Evolutionary conservation across 2,797 vertebrate genomes (phyloP).

Genomic region (Esox lucius): DNA sequence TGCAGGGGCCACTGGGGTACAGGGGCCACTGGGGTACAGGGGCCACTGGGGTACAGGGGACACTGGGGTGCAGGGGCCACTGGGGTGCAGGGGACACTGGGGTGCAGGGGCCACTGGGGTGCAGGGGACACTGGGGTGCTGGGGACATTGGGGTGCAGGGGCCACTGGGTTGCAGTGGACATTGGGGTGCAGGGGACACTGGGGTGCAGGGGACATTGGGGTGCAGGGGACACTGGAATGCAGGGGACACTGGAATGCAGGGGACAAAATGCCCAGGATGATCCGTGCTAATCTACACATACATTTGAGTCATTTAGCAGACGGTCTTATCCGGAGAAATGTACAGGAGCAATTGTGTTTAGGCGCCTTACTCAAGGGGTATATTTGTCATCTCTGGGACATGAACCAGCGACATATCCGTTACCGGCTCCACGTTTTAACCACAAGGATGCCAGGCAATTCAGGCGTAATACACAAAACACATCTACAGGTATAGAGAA

Average conservation of each 20-base stretch:
- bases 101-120: conserved; percentile 38
- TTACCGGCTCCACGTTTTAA: too few relatives aligned
- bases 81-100: conserved; percentile 40
- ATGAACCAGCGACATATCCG: too few relatives aligned
- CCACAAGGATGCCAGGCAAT: too few relatives aligned
- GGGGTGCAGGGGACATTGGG: conserved; percentile 39
- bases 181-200: conserved; percentile 38
- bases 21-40: conserved; percentile 37
- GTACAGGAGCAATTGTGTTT: too few relatives aligned
- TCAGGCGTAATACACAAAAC: background rate
- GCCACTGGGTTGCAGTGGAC: too few relatives aligned
- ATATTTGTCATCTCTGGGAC: too few relatives aligned
- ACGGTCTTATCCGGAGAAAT: too few relatives aligned
- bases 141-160: conserved; percentile 44
- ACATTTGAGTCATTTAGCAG: too few relatives aligned
- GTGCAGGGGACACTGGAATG: conserved; percentile 37
- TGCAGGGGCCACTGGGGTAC: conserved; percentile 36
- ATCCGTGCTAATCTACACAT: conserved; percentile 29
- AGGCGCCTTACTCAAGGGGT: too few relatives aligned
- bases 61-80: conserved; percentile 36
- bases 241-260: conserved; percentile 39
- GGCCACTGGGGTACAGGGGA: conserved; percentile 41
- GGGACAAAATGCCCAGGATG: conserved; percentile 28
- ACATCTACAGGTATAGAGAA: conserved; percentile 8
- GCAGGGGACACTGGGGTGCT: conserved; percentile 34